phyloP scores from a whole-genome alignment of 2,113 vertebrate species.

The Odobenus rosmarus region DNA sequence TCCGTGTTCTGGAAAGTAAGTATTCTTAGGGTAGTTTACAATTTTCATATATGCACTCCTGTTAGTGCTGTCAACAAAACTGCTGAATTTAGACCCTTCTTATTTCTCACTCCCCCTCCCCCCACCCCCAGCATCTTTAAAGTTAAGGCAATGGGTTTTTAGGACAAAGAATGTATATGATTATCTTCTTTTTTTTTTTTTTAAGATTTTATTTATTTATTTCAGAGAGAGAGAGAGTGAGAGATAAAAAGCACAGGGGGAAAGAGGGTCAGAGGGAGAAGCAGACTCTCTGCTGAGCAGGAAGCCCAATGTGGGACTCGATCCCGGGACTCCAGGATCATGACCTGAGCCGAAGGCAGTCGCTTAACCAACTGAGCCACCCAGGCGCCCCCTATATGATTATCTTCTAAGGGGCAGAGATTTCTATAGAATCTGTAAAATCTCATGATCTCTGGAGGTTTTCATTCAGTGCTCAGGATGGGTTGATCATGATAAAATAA shows the following conservation, averaged over 20 bases:
- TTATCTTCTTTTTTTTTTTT: too few species aligned
- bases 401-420: not conserved
- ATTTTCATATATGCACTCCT: not conserved
- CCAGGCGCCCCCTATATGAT: too few species aligned
- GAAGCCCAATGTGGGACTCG: too few species aligned
- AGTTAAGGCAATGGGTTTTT: conserved; percentile 35
- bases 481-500: conserved; percentile 21
- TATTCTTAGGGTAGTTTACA: not conserved
- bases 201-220: too few species aligned
- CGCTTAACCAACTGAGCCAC: too few species aligned
- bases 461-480: conserved; percentile 35
- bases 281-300: too few species aligned
- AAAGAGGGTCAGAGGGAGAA: too few species aligned
- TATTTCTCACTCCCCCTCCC: not conserved
- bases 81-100: not conserved
- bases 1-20: not conserved
- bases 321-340: too few species aligned
- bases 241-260: too few species aligned
- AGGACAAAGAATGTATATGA: not conserved
- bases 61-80: not conserved
- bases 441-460: not conserved
- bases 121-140: not conserved
- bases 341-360: too few species aligned
- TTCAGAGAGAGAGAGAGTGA: too few species aligned
- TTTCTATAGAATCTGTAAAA: conserved; percentile 23